Base-by-base conservation (phyloP, 53 echinoderm and acorn worm species). In the Holothuria scabra region DNA sequence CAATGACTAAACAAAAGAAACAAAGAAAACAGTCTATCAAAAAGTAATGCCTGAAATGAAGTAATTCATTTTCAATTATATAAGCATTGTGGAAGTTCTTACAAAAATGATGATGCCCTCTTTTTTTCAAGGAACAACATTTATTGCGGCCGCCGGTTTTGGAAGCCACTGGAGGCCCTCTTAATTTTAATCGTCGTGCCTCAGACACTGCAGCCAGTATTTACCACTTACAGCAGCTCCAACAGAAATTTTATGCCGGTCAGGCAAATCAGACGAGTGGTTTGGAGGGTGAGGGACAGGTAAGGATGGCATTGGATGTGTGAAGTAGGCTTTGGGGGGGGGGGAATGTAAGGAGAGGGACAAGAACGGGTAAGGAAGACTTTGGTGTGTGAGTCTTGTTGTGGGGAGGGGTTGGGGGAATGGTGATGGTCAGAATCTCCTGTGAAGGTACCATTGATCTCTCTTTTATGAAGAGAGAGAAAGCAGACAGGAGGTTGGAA, bases 151-250 rank as follows among this genome's bases (percentile, higher is more conserved):
- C 94, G 18, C 97, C 97, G 8, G 93, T 82, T 8, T 65, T 97
- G 33, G 93, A 97, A 72, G 94, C 97, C 23, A 97, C 97, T 4
- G 97, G 87, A 18, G 93, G 93, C 10, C 94, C 90, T 22, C 83
- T 76, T 46, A 88, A 84, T 76, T 92, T 92, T 66, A 90, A 76
- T 33, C 92, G 97, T 0, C 63, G 97, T 66, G 92, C 93, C 32
- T 97, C 97, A 12, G 97, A 97, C 55, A 93, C 92, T 0, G 92
- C 92, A n/a, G 94, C 97, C n/a, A 91, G 91, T 82, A 76, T 93
- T 6, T 89, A 92, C 46, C 82, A 92, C 56, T 86, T 89, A 23
- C 94, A 97, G 60, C 91, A 94, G 22, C 88, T 90, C 55, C 90
- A 96, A 41, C 90, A 94, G 87, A 86, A 92, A 14, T 87, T 88